phyloP scores from a whole-genome alignment of 2,113 vertebrate genomes.

The Picathartes gymnocephalus region DNA sequence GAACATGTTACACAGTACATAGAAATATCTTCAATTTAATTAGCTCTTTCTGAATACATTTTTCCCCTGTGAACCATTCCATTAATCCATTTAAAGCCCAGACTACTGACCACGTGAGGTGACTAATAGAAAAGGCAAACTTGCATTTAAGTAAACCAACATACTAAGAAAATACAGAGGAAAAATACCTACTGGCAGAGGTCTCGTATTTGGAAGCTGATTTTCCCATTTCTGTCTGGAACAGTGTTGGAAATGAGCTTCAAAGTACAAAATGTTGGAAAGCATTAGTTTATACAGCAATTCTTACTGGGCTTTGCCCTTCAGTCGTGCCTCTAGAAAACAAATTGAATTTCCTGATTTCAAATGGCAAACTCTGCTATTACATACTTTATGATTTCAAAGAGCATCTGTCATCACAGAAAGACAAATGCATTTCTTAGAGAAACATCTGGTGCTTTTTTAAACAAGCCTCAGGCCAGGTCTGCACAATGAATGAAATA shows the following conservation, averaged over 20 bases:
- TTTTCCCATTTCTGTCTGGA: constrained; percentile 1
- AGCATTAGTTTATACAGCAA: constrained; percentile 34
- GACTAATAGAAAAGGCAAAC: not conserved
- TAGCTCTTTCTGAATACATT: not conserved
- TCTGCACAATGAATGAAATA: constrained; percentile 75
- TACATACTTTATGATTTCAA: constrained; percentile 78
- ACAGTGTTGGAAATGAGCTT: constrained; percentile 12
- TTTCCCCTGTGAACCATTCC: not conserved
- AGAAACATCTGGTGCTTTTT: constrained; percentile 81
- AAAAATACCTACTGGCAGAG: not conserved
- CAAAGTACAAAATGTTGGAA: constrained; percentile 44
- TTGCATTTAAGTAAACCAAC: not conserved
- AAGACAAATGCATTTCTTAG: constrained; percentile 78
- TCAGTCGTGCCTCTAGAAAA: constrained; percentile 63
- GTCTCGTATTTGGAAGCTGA: not conserved
- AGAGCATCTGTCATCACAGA: constrained; percentile 79
- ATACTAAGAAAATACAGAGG: not conserved
- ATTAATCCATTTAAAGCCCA: not conserved
- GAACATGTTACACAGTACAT: rapidly evolving
- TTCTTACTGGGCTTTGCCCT: constrained; percentile 59
- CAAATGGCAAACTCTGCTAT: constrained; percentile 74
- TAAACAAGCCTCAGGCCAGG: constrained; percentile 72
- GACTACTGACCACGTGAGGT: not conserved
- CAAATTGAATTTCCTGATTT: constrained; percentile 77
- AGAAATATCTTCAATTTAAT: not conserved